phyloP scores from a whole-genome alignment of 1,140 invertebrate species.

The Pogonognathellus flavescens region DNA sequence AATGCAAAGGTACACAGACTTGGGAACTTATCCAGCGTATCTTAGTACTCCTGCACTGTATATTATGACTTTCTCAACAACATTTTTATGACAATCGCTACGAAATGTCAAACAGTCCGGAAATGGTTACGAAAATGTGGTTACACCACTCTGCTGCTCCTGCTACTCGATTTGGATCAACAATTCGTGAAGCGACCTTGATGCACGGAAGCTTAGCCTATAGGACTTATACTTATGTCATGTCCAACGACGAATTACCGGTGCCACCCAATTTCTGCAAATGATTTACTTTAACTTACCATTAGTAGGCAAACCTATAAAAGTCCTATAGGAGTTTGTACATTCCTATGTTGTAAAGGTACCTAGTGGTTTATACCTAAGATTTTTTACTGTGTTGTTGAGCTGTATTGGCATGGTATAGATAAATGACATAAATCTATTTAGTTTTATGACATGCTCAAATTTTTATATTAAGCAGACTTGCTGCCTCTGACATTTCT shows the following conservation, averaged over 20 bases:
- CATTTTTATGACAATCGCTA: conserved; percentile 24
- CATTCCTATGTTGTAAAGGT: not conserved
- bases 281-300: not conserved
- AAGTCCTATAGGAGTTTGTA: not conserved
- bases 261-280: not conserved
- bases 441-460: not conserved
- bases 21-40: not conserved
- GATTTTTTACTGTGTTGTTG: not conserved
- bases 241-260: not conserved
- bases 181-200: conserved; percentile 15
- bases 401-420: not conserved
- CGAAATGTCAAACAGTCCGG: conserved; percentile 37
- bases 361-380: not conserved
- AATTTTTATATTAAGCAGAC: too few species aligned
- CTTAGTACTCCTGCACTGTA: not conserved
- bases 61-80: not conserved
- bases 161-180: not conserved
- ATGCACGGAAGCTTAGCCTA: conserved; percentile 14
- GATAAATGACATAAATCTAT: conserved; percentile 2
- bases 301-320: not conserved
- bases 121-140: conserved; percentile 23
- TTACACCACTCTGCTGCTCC: not conserved
- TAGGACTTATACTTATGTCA: not conserved
- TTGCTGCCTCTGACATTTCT: too few species aligned
- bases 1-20: too few species aligned